Evolutionary conservation across 2,797 vertebrate genomes (phyloP).

Genomic region (Fringilla coelebs): DNA sequence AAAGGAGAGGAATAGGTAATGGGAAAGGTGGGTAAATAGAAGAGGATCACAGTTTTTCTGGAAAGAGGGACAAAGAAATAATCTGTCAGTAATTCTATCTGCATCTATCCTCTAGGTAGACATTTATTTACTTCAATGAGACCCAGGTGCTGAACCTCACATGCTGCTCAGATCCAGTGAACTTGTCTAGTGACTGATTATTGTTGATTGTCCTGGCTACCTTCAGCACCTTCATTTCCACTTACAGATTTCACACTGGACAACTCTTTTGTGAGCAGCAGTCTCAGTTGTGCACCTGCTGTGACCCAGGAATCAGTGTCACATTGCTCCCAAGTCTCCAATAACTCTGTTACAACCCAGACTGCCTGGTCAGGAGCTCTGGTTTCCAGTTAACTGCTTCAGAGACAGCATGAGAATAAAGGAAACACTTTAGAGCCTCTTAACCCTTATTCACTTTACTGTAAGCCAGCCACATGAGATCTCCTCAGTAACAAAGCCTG

Average conservation of each 20-base stretch:
- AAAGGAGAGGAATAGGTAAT: neutral
- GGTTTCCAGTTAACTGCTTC: neutral
- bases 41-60: neutral
- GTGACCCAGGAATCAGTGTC: neutral
- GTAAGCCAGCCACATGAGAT: neutral
- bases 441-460: neutral
- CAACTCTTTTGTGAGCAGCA: neutral
- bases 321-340: neutral
- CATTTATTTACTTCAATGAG: neutral
- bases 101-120: neutral
- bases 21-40: neutral
- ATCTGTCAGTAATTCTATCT: neutral
- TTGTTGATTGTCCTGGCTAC: neutral
- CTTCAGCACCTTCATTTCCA: neutral
- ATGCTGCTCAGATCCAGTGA: neutral
- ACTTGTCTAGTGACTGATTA: neutral
- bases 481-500: neutral
- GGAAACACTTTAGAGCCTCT: neutral
- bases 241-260: neutral
- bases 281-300: neutral
- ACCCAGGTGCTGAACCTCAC: neutral
- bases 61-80: neutral
- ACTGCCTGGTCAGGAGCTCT: neutral
- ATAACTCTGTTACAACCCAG: neutral
- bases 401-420: neutral